A percentile compares a stretch with the other conserved stretches of the same genome.
phyloP scores from a whole-genome alignment of 2,888 invertebrate genomes.

The Pyrrhia umbra region DNA sequence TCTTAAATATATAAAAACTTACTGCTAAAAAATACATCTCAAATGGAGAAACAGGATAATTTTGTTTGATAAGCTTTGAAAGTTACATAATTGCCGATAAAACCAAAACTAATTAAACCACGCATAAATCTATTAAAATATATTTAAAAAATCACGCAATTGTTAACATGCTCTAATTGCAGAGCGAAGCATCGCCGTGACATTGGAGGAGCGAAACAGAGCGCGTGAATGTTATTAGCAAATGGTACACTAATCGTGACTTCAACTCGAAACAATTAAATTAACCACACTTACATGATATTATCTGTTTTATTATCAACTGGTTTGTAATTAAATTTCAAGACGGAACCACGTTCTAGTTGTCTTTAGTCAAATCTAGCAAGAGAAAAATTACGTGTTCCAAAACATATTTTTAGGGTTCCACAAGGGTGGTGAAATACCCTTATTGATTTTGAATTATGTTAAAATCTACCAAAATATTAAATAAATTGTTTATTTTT shows the following conservation, averaged over 20 bases:
- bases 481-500: constrained; percentile 1
- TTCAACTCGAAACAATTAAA: constrained; percentile 69
- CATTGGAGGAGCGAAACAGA: constrained; percentile 61
- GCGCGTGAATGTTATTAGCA: constrained; percentile 57
- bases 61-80: no score
- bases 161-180: constrained; percentile 55
- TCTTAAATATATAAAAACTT: no score
- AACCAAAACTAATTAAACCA: constrained; percentile 17
- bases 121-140: constrained; percentile 35
- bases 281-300: constrained; percentile 65
- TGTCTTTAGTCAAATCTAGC: constrained; percentile 25
- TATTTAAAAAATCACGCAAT: constrained; percentile 49
- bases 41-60: no score
- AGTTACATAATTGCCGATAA: constrained; percentile 3
- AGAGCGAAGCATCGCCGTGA: constrained; percentile 57
- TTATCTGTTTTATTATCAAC: constrained; percentile 65
- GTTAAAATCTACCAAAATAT: no score
- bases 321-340: constrained; percentile 55
- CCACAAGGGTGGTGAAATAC: no score
- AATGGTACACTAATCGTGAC: constrained; percentile 60
- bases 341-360: constrained; percentile 32
- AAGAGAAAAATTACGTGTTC: no score
- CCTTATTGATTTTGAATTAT: no score
- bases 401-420: no score
- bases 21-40: no score